Evolutionary conservation across 2,113 vertebrate species (phyloP), one percentile per base, ranked within the genome.

Genomic region (Cichladusa arquata): DNA sequence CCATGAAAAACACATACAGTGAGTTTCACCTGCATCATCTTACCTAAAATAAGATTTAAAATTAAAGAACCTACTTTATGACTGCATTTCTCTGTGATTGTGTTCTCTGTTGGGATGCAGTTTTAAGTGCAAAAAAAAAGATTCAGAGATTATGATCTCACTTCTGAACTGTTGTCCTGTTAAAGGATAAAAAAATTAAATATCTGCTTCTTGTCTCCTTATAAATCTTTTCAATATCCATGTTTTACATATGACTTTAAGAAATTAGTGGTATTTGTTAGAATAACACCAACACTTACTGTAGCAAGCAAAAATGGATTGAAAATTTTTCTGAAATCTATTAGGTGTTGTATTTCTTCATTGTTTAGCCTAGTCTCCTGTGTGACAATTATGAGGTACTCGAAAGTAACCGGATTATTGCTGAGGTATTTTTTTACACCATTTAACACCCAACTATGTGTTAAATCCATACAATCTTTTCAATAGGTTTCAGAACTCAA

Each of bases 401-500:
- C 83, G 94, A 97, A 96, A 34, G 51, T 80, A 96, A 95, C 36
- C 64, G 88, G 60, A 86, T 87, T 90, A 93, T 88, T 56, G 44
- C 82, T 26, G 65, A 72, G 15, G 64, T 83, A 4, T 65, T 77
- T 67, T 50, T 65, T 80, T 54, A 34, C 26, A 61, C 16, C 31
- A 25, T 88, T 96, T 93, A 88, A 69, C 33, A 80, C 8, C 20
- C 50, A 92, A 28, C 54, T 89, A 71, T 19, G 9, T 73, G 24
- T 38, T 87, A 79, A 86, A 67, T 36, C 9, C 36, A 89, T 83
- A 91, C 40, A 66, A 76, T 67, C 81, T 56, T 78, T 40, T 67
- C 38, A 56, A 29, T 34, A 67, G 19, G 0, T 71, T 95, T 86
- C 40, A 64, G 38, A 81, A 31, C 5, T 8, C 17, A 44, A 36